Percentiles rank a stretch among this genome's conserved stretches.
These are phyloP conservation scores for Excalfactoria chinensis DNA, from an alignment of 2,113 vertebrate genomes.

Conservation along the genomic window DNA sequence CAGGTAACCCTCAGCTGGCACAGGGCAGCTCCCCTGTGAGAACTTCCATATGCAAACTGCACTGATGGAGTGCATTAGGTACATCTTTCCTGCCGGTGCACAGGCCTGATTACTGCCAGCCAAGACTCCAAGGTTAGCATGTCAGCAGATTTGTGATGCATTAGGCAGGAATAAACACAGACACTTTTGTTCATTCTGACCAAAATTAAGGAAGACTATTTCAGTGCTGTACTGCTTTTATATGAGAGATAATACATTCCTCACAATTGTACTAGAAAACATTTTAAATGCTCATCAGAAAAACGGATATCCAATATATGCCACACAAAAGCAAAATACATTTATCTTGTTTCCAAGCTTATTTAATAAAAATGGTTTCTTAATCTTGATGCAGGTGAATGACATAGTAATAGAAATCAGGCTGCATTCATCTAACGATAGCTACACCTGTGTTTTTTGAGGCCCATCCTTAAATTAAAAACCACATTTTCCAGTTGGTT, in stretches of 20 bases:
- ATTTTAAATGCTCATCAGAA: constrained; percentile 68
- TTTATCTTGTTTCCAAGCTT: constrained; percentile 76
- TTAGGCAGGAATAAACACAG: constrained; percentile 90
- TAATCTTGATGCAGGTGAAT: constrained; percentile 74
- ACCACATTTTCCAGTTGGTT: constrained; percentile 11
- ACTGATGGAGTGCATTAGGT: constrained; percentile 85
- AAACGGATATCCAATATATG: constrained; percentile 54
- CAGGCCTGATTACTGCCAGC: constrained; percentile 86
- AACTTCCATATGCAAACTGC: constrained; percentile 93
- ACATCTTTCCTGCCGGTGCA: constrained; percentile 81
- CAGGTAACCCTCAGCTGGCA: constrained; percentile 95
- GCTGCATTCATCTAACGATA: constrained; percentile 69
- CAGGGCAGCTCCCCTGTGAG: constrained; percentile 90
- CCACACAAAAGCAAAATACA: constrained; percentile 57
- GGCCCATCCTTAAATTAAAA: background rate
- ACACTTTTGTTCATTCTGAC: constrained; percentile 83
- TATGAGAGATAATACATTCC: constrained; percentile 66
- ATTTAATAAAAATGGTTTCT: constrained; percentile 75
- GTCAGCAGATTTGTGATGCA: constrained; percentile 92
- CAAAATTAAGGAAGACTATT: constrained; percentile 80
- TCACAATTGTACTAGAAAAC: constrained; percentile 52
- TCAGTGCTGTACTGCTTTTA: constrained; percentile 66
- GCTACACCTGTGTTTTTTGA: constrained; percentile 38
- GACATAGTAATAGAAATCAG: constrained; percentile 69
- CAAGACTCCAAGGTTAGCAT: constrained; percentile 86